These are phyloP conservation scores for Meiosimyza decipiens DNA, from an alignment of 2,888 invertebrate genomes.

Conservation along the genomic window DNA sequence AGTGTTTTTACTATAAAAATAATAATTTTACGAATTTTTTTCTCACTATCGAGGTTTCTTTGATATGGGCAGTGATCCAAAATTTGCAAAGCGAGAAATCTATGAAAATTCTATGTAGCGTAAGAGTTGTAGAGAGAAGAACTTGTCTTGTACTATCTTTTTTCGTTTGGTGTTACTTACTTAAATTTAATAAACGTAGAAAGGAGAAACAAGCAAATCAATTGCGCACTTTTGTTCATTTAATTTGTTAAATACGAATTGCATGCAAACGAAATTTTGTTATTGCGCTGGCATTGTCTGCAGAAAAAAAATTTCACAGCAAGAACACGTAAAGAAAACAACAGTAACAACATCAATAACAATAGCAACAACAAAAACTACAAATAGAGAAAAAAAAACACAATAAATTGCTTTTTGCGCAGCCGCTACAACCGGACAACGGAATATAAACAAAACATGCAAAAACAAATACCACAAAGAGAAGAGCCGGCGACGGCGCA, in stretches of 20 bases:
- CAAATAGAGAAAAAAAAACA: not conserved
- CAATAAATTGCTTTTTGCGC: conserved; percentile 10
- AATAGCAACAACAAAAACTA: not conserved
- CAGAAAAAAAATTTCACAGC: not conserved
- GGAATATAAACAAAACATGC: conserved; percentile 18
- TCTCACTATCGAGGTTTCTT: too few species aligned
- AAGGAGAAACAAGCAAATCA: too few species aligned
- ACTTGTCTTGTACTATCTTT: not conserved
- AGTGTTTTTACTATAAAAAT: too few species aligned
- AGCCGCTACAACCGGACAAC: conserved; percentile 12
- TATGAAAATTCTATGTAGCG: not conserved
- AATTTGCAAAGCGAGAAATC: too few species aligned
- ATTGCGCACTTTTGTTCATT: too few species aligned
- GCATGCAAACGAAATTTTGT: not conserved
- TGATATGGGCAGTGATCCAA: too few species aligned
- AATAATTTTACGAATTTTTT: too few species aligned
- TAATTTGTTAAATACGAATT: not conserved
- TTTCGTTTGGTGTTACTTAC: too few species aligned
- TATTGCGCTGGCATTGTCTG: not conserved
- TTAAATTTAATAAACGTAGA: too few species aligned
- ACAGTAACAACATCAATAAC: not conserved
- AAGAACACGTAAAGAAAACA: not conserved
- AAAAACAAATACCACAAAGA: not conserved
- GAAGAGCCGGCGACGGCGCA: not conserved
- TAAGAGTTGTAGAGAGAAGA: not conserved